Conservation (phyloP, 2,888 invertebrate genomes). For the Drosophila birchii region DNA sequence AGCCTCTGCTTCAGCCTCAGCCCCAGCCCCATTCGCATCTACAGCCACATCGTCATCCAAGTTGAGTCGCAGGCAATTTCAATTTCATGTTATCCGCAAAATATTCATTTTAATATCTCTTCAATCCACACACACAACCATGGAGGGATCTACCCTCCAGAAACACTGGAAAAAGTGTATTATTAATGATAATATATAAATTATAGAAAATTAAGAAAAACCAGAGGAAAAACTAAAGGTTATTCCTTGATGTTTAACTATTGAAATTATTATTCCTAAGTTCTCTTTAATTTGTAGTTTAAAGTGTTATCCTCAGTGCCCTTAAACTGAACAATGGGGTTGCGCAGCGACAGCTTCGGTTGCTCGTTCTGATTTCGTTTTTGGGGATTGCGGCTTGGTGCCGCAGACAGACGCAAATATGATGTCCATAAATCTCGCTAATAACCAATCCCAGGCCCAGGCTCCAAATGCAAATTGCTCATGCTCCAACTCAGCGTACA, state of each 20-base stretch:
- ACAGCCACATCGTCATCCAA: conserved; percentile 24
- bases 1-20: not conserved
- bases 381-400: conserved; percentile 4
- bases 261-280: no score
- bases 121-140: conserved; percentile 70
- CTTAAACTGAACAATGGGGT: conserved; percentile 18
- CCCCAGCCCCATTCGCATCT: not conserved
- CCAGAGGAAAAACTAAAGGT: not conserved
- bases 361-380: conserved; percentile 13
- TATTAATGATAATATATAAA: not conserved
- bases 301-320: not conserved
- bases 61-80: conserved; percentile 72
- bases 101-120: conserved; percentile 84
- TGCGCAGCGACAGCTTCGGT: conserved; percentile 3
- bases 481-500: conserved; percentile 63
- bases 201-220: no score
- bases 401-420: conserved; percentile 9
- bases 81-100: conserved; percentile 81
- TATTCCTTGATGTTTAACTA: not conserved
- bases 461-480: conserved; percentile 85
- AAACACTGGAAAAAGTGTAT: conserved; percentile 2
- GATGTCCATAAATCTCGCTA: conserved; percentile 48
- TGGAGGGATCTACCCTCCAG: not conserved
- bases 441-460: conserved; percentile 84
- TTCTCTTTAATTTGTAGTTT: not conserved